Conservation (phyloP, 2,113 vertebrate species). For the Brachypteracias leptosomus region DNA sequence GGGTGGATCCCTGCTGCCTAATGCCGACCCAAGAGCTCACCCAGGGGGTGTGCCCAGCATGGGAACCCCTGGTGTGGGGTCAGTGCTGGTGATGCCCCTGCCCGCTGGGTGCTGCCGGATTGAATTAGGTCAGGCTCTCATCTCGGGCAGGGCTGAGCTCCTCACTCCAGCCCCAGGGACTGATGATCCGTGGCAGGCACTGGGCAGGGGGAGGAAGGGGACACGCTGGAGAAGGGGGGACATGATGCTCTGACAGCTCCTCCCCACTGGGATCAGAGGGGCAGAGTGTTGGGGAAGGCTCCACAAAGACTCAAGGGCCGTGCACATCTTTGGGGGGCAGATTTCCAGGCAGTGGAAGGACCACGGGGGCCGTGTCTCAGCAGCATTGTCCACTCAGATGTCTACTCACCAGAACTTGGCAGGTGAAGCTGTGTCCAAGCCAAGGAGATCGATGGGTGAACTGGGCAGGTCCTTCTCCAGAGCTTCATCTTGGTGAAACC, state of each 20-base stretch:
- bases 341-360: neutral
- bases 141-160: neutral
- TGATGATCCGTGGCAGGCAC: neutral
- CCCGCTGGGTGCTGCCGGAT: constrained; percentile 1
- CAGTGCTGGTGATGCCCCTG: neutral
- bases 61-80: neutral
- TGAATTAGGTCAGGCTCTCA: constrained; percentile 61
- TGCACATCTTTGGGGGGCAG: accelerated
- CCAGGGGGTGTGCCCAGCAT: neutral
- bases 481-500: neutral
- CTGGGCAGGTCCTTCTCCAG: neutral
- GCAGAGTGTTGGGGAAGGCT: neutral
- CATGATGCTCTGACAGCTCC: neutral
- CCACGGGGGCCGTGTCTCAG: neutral
- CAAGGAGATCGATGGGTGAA: neutral
- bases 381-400: accelerated
- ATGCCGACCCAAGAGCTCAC: neutral
- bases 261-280: neutral
- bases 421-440: neutral
- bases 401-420: neutral
- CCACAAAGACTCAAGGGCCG: neutral
- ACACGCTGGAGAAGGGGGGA: neutral
- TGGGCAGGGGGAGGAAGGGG: neutral
- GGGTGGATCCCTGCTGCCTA: neutral
- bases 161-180: neutral